Evolutionary conservation across 1,140 invertebrate genomes (phyloP), one percentile per base, ranked within the genome.

Genomic region (Drosophila leontia): DNA sequence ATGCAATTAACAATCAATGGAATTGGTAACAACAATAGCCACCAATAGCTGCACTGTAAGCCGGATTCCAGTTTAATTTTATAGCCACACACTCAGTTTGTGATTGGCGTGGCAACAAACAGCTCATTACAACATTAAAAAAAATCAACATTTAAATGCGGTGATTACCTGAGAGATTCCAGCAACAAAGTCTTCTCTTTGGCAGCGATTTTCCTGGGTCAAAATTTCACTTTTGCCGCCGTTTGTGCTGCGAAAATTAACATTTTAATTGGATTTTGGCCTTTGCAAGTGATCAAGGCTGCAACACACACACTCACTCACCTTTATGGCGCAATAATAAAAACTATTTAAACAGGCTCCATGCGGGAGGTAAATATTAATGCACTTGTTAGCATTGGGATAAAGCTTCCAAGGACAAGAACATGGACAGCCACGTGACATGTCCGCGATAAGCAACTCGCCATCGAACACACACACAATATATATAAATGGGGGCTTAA

Each of bases 211-310:
- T 50, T 67, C 11, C 23, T 19, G 37, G 23, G 13, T 35, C 44
- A 37, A 37, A 53, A 53, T 53, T 45, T 23, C 37, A n/a, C 53
- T 26, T 34, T 34, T 15, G 9, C 34, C 34, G 11, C 29, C 19
- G 29, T 44, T 55, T 68, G 62, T 39, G 48, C n/a, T 68, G 48
- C 4, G n/a, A 32, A 70, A 70, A 70, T 70, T 70, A 68, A 68
- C 63, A 70, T 70, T 68, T 70, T 70, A 70, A 70, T 68, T 70
- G 67, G 39, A 39, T 70, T 67, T 68, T 70, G 45, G 48, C 62
- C 61, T 45, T 45, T 44, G 12, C 65, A 11, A 70, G 62, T 68
- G 63, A 70, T 70, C 67, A 70, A 68, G 67, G 62, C 48, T 48
- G 45, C 7, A 26, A 3, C 45, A 2, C 1, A 3, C 45, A 45